Base-by-base conservation (phyloP, 2,888 invertebrate species). In the Cetonia aurata region DNA sequence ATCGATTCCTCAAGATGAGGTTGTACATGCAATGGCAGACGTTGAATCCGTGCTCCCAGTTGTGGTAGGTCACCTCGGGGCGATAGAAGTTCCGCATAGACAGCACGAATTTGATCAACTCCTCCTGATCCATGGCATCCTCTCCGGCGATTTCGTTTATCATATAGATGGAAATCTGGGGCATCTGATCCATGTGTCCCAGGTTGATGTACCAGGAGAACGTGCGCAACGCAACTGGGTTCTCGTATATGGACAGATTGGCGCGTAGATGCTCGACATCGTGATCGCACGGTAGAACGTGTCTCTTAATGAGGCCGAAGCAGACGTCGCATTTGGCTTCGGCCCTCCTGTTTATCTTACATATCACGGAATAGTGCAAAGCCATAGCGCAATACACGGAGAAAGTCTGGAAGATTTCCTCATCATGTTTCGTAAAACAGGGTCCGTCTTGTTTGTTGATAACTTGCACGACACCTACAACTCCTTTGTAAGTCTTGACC, bases 41-140 rank as follows among this genome's bases (percentile, higher is more conserved):
- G 68, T 86, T 87, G 80, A 90, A 90, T 0, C 89, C 90, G 74
- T 91, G 90, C 62, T 89, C 88, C 1, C 88, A 88, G 79, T 90
- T 90, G 75, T 90, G 90, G 76, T 90, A 91, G 0, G 89, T 86
- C 75, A 90, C 90, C 74, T 88, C 88, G 44, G 83, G 73, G 3
- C 89, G 82, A 75, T 90, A 90, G 71, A 82, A 80, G 71, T 84
- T 84, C 72, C 80, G 77, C 0, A 87, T 82, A 0, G 87, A 86
- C 8, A 89, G 80, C 0, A 87, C 82, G 77, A 89, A 89, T 76
- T 80, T 84, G 0, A 85, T 85, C 17, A 88, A 75, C 0, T 75
- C 75, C 0, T 75, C 71, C 6, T 84, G 74, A 12, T 87, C 85
- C 67, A 88, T 84, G 66, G 84, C 82, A 0, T 81, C 75, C n/a